Base-by-base conservation (phyloP, 2,797 vertebrate genomes). In the Hippoglossus hippoglossus region DNA sequence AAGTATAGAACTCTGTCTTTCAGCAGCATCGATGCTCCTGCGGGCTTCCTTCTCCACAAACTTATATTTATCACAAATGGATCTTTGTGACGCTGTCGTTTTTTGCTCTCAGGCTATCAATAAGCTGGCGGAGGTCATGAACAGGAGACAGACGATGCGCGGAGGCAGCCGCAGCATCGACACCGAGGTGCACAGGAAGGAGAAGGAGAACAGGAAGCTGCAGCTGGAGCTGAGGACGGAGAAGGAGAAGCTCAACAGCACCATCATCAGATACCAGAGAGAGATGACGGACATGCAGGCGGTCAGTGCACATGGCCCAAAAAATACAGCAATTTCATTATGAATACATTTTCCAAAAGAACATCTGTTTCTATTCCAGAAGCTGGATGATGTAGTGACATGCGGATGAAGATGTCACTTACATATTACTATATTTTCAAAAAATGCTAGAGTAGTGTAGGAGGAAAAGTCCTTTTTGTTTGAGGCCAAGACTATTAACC, bases 261-360 rank as follows among this genome's bases (percentile, higher is more conserved):
- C 97, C 93, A 96, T 98, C 93, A 94, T 98, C 89, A 99, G 97
- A 65, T 98, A 96, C 88, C 97, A 99, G 92, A 96, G 90, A 78
- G 97, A 99, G 84, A 90, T 99, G 85, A 96, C 93, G n/a, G 98
- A 99, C n/a, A 97, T 99, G 96, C 97, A 99, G 90, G 98, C 96
- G 55, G 98, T 99, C 94, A 96, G 97, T 93, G 52, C 28, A 13
- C 39, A 16, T 16, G 13, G 10, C 9, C 41, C 16, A 15, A 36
- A 3, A 13, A 12, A 39, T 12, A 39, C 36, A 39, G 28, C 28
- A 31, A 28, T 28, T 28, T 28, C 6, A 31, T 31, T 31, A 31
- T 8, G 7, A 31, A 8, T 8, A 31, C 28, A 31, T 31, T 31
- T 31, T 8, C 7, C 7, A 1, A 24, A 24, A 24, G 24, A 22